These are phyloP conservation scores for Wiebesia pumilae DNA, from an alignment of 1,140 invertebrate genomes.

Conservation along the genomic window DNA sequence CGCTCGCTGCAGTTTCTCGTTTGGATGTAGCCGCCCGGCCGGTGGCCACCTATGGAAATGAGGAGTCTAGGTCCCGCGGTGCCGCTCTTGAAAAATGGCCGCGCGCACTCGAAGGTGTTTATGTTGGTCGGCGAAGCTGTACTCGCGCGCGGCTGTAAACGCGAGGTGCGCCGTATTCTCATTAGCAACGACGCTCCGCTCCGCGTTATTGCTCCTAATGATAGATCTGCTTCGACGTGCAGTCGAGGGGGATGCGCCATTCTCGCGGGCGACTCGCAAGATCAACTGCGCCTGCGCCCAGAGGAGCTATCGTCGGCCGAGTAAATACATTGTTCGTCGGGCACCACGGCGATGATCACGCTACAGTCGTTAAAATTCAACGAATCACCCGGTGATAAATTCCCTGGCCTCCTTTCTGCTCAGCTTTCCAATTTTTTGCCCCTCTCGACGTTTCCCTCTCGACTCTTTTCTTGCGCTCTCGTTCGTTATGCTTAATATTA, in stretches of 20 bases:
- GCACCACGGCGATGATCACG: not conserved
- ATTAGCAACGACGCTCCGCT: not conserved
- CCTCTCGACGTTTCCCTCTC: not conserved
- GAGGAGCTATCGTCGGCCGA: not conserved
- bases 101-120: not conserved
- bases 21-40: not conserved
- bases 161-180: not conserved
- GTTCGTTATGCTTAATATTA: not conserved
- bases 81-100: not conserved
- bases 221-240: slow-evolving; percentile 22
- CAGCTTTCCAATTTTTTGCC: slow-evolving; percentile 20
- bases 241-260: not conserved
- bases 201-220: slow-evolving; percentile 31
- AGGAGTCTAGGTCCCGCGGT: not conserved
- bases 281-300: not conserved
- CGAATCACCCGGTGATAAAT: slow-evolving; percentile 35
- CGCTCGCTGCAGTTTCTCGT: no score
- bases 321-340: slow-evolving; percentile 31
- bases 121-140: not conserved
- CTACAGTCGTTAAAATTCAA: not conserved
- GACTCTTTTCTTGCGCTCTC: not conserved
- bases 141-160: not conserved
- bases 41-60: not conserved
- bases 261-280: not conserved
- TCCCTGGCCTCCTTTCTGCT: slow-evolving; percentile 11